phyloP scores from a whole-genome alignment of 2,797 vertebrate genomes.

The Peromyscus nudipes region DNA sequence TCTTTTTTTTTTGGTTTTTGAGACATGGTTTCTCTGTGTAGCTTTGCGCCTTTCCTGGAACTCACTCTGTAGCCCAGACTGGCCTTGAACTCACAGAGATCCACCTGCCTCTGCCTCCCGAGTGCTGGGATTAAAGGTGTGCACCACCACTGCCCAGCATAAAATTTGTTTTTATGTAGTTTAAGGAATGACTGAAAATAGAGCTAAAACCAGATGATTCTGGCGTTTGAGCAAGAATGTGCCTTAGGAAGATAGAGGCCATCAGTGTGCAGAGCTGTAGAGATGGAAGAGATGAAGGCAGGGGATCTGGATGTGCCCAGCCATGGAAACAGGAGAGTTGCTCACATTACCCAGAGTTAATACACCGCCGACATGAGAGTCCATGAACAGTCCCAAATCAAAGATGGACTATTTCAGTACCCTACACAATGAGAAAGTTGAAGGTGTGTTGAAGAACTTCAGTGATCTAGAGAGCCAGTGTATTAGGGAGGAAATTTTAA shows the following conservation, averaged over 20 bases:
- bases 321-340: neutral
- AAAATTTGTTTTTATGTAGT: constrained; percentile 38
- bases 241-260: neutral
- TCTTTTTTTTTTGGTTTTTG: no score
- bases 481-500: constrained; percentile 3
- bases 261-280: neutral
- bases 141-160: no score
- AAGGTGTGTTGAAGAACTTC: neutral
- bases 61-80: no score
- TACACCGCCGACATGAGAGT: neutral
- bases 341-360: neutral
- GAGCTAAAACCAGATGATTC: neutral
- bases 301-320: neutral
- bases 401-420: neutral
- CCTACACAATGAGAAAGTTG: neutral
- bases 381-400: neutral
- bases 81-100: no score
- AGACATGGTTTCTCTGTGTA: no score
- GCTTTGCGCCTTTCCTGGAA: no score
- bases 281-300: neutral
- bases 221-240: neutral
- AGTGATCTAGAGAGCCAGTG: neutral
- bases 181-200: neutral
- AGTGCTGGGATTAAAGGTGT: no score
- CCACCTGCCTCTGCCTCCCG: no score